These are phyloP conservation scores for Myrmophylax atrothorax DNA, from an alignment of 2,113 vertebrate species.

Conservation along the genomic window DNA sequence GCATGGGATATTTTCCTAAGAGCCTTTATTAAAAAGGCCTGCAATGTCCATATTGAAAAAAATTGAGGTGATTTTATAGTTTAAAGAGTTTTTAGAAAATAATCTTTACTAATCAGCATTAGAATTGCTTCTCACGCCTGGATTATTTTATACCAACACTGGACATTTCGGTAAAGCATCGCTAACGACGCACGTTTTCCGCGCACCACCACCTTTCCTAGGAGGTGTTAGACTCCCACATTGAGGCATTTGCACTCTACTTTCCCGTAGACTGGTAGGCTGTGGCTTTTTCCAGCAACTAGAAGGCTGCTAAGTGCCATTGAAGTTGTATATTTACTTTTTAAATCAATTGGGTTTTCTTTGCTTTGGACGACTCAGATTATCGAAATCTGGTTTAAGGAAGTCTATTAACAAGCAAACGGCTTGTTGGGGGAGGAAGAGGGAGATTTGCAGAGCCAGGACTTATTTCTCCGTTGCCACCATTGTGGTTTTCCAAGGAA, in stretches of 20 bases:
- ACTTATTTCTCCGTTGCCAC: conserved; percentile 5
- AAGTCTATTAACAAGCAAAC: background rate
- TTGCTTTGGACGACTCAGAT: conserved; percentile 10
- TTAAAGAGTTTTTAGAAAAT: conserved; percentile 47
- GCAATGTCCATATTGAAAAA: conserved; percentile 41
- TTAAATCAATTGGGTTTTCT: background rate
- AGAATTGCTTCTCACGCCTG: conserved; percentile 46
- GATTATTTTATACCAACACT: conserved; percentile 55
- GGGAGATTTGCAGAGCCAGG: background rate
- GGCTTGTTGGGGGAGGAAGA: background rate
- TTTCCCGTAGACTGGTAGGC: background rate
- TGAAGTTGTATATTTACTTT: background rate
- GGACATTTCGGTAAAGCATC: conserved; percentile 52
- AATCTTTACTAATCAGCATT: conserved; percentile 57
- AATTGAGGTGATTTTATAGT: conserved; percentile 51
- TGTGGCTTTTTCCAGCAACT: background rate
- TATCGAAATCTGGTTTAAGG: background rate
- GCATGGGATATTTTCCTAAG: conserved; percentile 48
- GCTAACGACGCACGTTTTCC: conserved; percentile 9
- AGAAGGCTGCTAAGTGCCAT: background rate
- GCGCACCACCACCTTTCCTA: conserved; percentile 42
- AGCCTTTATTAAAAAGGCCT: conserved; percentile 70
- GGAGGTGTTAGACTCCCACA: conserved; percentile 14
- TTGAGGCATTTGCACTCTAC: conserved; percentile 8
- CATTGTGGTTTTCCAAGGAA: conserved; percentile 39